Percentiles rank a stretch among this genome's conserved stretches.
Conservation (phyloP, 2,888 invertebrate genomes). For the Merodon equestris region DNA sequence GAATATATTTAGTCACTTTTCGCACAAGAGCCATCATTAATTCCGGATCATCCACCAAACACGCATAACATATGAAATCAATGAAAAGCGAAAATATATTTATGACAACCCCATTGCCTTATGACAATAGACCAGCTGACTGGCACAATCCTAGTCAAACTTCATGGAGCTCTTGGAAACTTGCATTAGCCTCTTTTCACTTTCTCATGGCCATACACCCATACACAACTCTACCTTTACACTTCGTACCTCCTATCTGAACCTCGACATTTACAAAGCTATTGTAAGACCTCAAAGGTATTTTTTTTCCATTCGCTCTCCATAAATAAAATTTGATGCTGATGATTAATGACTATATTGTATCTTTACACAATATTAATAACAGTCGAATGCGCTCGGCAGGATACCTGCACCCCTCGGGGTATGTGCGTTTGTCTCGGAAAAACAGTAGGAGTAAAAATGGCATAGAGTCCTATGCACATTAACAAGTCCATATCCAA, state of each 20-base stretch:
- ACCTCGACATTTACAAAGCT: slow-evolving; percentile 11
- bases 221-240: not conserved
- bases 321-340: slow-evolving; percentile 58
- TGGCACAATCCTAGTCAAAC: slow-evolving; percentile 24
- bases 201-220: not conserved
- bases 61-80: no score
- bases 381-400: slow-evolving; percentile 28
- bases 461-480: slow-evolving; percentile 17
- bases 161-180: slow-evolving; percentile 21
- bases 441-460: slow-evolving; percentile 32
- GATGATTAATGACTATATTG: slow-evolving; percentile 60
- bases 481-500: slow-evolving; percentile 41
- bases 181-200: slow-evolving; percentile 27
- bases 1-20: no score
- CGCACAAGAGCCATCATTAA: slow-evolving; percentile 49
- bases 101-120: slow-evolving; percentile 45
- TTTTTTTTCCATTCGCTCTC: slow-evolving; percentile 2
- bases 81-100: slow-evolving; percentile 23
- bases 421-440: no score
- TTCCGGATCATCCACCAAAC: slow-evolving; percentile 21
- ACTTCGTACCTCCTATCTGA: slow-evolving; percentile 22
- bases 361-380: slow-evolving; percentile 39
- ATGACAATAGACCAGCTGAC: slow-evolving; percentile 45
- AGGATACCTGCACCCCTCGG: slow-evolving; percentile 13
- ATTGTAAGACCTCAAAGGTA: slow-evolving; percentile 47